phyloP scores from a whole-genome alignment of 2,797 vertebrate species.

The Phoxinus dragarum region DNA sequence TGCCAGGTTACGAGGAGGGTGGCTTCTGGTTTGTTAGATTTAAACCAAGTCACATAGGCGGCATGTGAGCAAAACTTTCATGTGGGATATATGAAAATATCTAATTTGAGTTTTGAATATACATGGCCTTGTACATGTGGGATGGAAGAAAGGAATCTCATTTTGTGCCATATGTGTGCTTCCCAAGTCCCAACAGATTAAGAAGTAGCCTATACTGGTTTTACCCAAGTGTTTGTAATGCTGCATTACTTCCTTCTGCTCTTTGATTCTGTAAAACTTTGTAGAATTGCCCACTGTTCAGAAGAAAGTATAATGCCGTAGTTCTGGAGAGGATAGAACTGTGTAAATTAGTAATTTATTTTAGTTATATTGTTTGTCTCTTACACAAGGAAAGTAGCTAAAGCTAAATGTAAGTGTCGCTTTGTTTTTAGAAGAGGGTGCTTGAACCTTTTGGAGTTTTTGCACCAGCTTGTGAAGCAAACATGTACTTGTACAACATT shows the following conservation, averaged over 20 bases:
- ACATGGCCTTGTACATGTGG: background rate
- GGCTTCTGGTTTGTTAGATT: constrained; percentile 40
- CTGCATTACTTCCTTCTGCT: background rate
- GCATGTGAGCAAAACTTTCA: constrained; percentile 26
- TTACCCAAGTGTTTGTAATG: background rate
- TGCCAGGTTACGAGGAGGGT: constrained; percentile 12
- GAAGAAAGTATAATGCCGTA: background rate
- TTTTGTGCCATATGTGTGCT: background rate
- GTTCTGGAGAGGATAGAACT: background rate
- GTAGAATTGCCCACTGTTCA: background rate
- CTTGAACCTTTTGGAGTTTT: constrained; percentile 46
- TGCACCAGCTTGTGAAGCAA: constrained; percentile 43
- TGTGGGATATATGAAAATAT: constrained; percentile 11
- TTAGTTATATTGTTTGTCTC: constrained; percentile 17
- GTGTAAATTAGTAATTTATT: constrained; percentile 4
- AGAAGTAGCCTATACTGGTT: background rate
- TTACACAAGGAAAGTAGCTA: constrained; percentile 2
- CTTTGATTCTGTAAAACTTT: constrained; percentile 8
- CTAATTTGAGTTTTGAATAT: constrained; percentile 5
- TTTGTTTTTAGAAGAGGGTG: constrained; percentile 34
- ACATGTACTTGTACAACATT: constrained; percentile 50
- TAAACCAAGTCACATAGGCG: constrained; percentile 37
- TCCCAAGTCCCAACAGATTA: constrained; percentile 7
- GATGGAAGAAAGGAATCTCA: constrained; percentile 3
- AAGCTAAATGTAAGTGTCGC: constrained; percentile 5